Evolutionary conservation across 2,113 vertebrate species (phyloP).

Genomic region (Calcarius ornatus): DNA sequence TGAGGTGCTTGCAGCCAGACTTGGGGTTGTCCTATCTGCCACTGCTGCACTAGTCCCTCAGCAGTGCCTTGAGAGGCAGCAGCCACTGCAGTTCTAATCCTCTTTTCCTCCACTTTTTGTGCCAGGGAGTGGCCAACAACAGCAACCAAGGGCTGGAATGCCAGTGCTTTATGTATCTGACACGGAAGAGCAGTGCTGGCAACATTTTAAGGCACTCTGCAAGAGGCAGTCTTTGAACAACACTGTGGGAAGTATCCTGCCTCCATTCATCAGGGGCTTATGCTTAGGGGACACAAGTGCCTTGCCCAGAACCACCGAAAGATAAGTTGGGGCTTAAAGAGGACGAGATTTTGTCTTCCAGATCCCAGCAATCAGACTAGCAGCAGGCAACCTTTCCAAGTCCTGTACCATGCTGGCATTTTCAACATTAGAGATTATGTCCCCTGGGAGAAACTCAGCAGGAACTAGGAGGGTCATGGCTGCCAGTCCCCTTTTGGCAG

Average conservation of each 20-base stretch:
- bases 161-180: neutral
- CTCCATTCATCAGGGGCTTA: neutral
- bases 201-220: neutral
- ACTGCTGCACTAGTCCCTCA: neutral
- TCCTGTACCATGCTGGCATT: neutral
- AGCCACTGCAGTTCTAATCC: neutral
- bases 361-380: neutral
- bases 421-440: neutral
- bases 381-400: neutral
- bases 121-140: neutral
- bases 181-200: neutral
- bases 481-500: neutral
- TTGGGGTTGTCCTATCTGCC: neutral
- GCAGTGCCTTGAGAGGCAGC: neutral
- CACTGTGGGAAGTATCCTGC: neutral
- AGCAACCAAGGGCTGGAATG: neutral
- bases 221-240: neutral
- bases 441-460: neutral
- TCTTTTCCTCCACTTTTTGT: neutral
- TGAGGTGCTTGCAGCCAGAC: neutral
- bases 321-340: neutral
- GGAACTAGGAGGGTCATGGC: neutral
- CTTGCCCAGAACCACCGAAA: neutral
- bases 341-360: neutral
- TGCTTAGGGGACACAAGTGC: neutral